Conservation (phyloP, 2,113 vertebrate species). For the Saguinus midas region DNA sequence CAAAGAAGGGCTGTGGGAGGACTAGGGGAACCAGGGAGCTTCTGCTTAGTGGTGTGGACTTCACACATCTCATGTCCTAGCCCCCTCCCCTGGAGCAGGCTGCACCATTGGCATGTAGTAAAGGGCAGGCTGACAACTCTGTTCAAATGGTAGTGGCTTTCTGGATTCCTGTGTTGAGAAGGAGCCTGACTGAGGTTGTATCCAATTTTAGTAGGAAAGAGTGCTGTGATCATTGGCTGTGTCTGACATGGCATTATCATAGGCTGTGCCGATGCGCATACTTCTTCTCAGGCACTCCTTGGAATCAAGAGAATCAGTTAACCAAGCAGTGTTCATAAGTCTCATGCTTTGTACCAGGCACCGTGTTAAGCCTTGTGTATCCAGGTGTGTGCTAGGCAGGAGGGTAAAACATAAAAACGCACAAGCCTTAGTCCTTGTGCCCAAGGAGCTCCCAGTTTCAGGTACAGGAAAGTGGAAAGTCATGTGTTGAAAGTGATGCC, state of each 20-base stretch:
- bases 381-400: background rate
- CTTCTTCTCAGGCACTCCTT: background rate
- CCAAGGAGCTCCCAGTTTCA: background rate
- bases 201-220: background rate
- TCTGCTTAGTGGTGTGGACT: background rate
- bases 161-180: slow-evolving; percentile 4
- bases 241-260: background rate
- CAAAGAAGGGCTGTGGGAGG: background rate
- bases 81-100: background rate
- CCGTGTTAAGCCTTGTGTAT: background rate
- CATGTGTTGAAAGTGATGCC: background rate
- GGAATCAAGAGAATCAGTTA: background rate
- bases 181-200: background rate
- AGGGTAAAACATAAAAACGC: background rate
- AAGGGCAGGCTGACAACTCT: background rate
- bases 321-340: background rate
- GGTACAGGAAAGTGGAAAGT: background rate
- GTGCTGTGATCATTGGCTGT: background rate
- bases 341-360: background rate
- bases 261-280: background rate
- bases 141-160: background rate
- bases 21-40: background rate
- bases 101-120: background rate
- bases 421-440: background rate
- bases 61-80: no score